Percentiles rank a stretch among this genome's conserved stretches.
Conservation (phyloP, 2,113 vertebrate species). For the Carettochelys insculpta region DNA sequence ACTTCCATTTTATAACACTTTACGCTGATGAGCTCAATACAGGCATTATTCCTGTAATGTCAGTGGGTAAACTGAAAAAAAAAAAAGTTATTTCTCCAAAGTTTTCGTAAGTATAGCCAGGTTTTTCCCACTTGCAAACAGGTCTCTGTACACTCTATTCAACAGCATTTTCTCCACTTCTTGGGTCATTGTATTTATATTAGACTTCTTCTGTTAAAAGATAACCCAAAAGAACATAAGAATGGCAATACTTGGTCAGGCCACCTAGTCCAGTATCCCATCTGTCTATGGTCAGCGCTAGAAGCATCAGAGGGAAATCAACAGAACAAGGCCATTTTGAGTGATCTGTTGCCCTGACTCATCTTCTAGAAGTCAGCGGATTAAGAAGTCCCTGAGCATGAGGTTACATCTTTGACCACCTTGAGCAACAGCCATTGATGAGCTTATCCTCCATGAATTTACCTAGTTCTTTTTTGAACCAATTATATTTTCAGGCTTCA, state of each 20-base stretch:
- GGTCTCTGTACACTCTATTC: not conserved
- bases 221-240: not conserved
- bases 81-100: too few relatives aligned
- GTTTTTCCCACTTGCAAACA: too few relatives aligned
- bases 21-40: too few relatives aligned
- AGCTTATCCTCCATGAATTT: not conserved
- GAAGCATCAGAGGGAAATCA: not conserved
- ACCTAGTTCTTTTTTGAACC: not conserved
- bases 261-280: not conserved
- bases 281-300: not conserved
- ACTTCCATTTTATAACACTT: too few relatives aligned
- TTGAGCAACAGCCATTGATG: not conserved
- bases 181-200: not conserved
- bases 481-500: not conserved
- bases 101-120: too few relatives aligned
- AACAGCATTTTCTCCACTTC: not conserved
- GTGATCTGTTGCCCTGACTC: not conserved
- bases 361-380: not conserved
- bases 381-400: not conserved
- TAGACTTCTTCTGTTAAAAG: not conserved
- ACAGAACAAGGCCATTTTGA: not conserved
- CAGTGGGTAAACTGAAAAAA: too few relatives aligned
- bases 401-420: not conserved
- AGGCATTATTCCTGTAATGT: too few relatives aligned
- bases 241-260: not conserved